Evolutionary conservation across 2,888 invertebrate genomes (phyloP), one percentile per base, ranked within the genome.

Genomic region (Pachycephus smyrnensis): DNA sequence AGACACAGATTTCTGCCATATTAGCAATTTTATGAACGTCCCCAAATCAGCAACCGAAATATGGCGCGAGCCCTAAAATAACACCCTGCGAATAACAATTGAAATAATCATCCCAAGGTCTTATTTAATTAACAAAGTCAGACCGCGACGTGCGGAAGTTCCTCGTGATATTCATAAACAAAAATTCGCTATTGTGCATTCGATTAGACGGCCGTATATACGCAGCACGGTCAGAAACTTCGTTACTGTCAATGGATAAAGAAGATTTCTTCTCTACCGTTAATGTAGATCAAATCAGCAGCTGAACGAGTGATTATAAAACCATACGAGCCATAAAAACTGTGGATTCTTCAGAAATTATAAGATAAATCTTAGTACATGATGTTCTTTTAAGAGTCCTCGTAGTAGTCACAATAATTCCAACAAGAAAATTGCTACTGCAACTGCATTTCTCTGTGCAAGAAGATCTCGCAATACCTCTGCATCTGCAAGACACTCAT

Each of bases 1-100:
- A 86, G 84, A 86, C 87, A 88, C 87, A 86, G 88, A 84, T 85
- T 86, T 88, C 90, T 89, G 89, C 89, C 90, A 90, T 89, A 87
- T 89, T 90, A 90, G 88, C 86, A 88, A 88, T 86, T 88, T 88
- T 84, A 89, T 86, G 79, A 83, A 86, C 82, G 82, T 85, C 82
- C 80, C 87, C 89, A 89, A 89, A 87, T 88, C 82, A 86, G 82
- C 84, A 84, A 84, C 84, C 82, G 75, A 82, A 81, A 80, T 80
- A 79, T 69, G 78, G 73, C 76, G 69, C 32, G n/a, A 73, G 68
- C 69, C 69, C 73, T 76, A 76, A 78, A 69, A 77, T 68, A 79
- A 75, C 68, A 68, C 40, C 37, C 36, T n/a, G 32, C 40, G 4
- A 35, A 73, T 75, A 40, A 73, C 36, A 3, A 6, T 35, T 31